Conservation (phyloP, 2,113 vertebrate species). For the Chlorodrepanis virens region DNA sequence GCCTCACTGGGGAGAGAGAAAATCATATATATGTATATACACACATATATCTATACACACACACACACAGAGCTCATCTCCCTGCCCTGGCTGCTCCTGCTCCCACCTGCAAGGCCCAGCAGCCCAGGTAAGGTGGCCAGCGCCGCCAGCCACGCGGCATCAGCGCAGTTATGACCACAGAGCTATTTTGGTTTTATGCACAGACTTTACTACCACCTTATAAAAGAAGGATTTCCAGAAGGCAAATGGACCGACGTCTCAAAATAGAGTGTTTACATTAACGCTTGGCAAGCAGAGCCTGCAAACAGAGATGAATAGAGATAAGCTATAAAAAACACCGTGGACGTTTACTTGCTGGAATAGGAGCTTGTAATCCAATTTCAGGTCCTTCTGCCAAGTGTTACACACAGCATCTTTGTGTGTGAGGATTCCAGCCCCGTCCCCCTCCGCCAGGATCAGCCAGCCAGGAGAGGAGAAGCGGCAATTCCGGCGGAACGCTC, state of each 20-base stretch:
- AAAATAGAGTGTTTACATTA: constrained; percentile 79
- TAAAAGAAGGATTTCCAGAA: constrained; percentile 74
- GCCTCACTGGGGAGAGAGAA: not conserved
- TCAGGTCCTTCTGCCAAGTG: constrained; percentile 59
- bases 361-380: constrained; percentile 56
- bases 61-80: accelerated
- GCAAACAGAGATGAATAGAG: constrained; percentile 78
- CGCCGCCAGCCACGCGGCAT: not conserved
- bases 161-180: constrained; percentile 18
- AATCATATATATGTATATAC: not conserved
- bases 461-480: not conserved
- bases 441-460: not conserved
- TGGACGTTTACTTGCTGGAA: constrained; percentile 68
- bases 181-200: constrained; percentile 43
- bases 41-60: accelerated
- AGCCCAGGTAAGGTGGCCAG: not conserved
- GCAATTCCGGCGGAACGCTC: not conserved
- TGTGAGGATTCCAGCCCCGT: not conserved
- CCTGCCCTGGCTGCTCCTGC: not conserved
- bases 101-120: accelerated
- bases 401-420: constrained; percentile 56
- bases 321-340: constrained; percentile 75
- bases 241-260: constrained; percentile 71
- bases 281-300: constrained; percentile 74
- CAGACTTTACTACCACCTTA: constrained; percentile 68